These are phyloP conservation scores for Fundulus diaphanus DNA, from an alignment of 2,797 vertebrate genomes.

Conservation along the genomic window DNA sequence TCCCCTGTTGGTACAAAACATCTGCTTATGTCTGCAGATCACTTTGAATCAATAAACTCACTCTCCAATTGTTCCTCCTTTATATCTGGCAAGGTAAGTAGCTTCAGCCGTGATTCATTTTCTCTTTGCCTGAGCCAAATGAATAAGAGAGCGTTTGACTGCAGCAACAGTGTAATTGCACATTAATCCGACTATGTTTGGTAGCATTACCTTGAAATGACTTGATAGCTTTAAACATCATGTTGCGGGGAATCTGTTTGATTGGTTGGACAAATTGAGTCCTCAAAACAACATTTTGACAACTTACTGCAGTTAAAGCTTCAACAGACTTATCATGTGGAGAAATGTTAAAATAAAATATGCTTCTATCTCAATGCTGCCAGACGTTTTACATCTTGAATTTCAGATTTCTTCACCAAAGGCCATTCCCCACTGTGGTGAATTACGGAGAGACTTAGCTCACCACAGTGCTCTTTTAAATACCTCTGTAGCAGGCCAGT, in stretches of 20 bases:
- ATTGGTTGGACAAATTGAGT: background rate
- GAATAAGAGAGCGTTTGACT: background rate
- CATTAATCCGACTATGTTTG: background rate
- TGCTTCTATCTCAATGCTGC: background rate
- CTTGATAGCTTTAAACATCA: background rate
- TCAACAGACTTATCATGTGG: background rate
- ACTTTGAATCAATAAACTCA: background rate
- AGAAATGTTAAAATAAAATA: background rate
- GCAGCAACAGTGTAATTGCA: no score
- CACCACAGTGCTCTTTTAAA: background rate
- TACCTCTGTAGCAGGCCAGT: background rate
- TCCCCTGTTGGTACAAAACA: background rate
- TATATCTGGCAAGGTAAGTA: background rate
- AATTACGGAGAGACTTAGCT: background rate
- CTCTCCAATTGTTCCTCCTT: background rate
- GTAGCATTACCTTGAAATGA: background rate
- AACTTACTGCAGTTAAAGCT: background rate
- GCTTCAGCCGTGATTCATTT: background rate
- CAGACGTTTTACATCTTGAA: background rate
- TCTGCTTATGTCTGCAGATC: background rate
- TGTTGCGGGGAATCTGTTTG: background rate
- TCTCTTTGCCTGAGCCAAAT: background rate
- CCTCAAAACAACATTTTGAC: background rate
- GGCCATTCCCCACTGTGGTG: background rate
- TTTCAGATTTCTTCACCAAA: background rate